phyloP scores from a whole-genome alignment of 1,140 invertebrate species.

The Pseudomyrmex dendroicus region DNA sequence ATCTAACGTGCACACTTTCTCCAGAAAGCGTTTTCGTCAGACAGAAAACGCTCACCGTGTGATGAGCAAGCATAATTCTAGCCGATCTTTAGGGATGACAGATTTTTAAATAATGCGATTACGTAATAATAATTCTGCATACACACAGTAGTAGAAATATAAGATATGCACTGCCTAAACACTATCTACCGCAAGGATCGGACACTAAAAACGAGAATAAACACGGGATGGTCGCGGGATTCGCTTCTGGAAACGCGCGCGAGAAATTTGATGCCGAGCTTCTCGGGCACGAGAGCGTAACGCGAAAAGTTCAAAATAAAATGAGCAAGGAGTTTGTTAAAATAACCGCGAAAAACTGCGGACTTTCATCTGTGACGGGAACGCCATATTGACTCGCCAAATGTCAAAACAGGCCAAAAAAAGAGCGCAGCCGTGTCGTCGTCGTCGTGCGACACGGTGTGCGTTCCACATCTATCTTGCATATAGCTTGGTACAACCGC shows the following conservation, averaged over 20 bases:
- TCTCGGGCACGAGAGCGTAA: neutral
- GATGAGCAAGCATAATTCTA: constrained; percentile 7
- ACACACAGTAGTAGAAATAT: constrained; percentile 62
- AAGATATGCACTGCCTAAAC: constrained; percentile 9
- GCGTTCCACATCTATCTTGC: neutral
- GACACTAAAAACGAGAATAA: neutral
- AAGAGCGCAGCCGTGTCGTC: constrained; percentile 30
- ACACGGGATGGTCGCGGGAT: too few species aligned
- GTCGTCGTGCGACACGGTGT: neutral
- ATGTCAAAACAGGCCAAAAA: constrained; percentile 72
- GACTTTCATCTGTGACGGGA: constrained; percentile 67
- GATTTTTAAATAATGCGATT: constrained; percentile 64
- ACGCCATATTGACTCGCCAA: constrained; percentile 71
- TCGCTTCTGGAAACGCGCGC: neutral
- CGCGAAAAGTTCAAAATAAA: neutral
- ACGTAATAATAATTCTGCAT: constrained; percentile 63
- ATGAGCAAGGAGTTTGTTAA: neutral
- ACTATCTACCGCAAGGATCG: constrained; percentile 24
- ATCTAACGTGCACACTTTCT: constrained; percentile 11
- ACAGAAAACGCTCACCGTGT: neutral
- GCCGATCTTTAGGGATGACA: constrained; percentile 4
- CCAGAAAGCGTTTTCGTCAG: neutral
- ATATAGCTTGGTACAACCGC: too few species aligned
- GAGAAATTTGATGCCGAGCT: neutral
- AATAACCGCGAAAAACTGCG: constrained; percentile 41